These are phyloP conservation scores for Tamandua tetradactyla DNA, from an alignment of 2,797 vertebrate genomes.

Conservation along the genomic window DNA sequence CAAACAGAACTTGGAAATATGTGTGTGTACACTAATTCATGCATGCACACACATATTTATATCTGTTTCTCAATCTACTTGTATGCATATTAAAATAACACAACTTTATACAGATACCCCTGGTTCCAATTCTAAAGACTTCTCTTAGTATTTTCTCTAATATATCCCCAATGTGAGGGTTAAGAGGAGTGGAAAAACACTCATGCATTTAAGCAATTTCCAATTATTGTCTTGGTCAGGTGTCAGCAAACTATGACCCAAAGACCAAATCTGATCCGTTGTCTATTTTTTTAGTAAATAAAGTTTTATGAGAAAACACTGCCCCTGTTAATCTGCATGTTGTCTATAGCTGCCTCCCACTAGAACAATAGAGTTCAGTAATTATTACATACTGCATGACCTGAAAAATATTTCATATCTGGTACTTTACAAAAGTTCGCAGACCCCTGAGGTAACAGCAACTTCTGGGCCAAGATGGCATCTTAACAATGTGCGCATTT, in stretches of 20 bases:
- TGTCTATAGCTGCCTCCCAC: background rate
- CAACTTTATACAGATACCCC: background rate
- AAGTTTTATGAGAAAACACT: background rate
- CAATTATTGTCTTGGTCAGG: background rate
- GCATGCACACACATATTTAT: background rate
- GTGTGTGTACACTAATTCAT: background rate
- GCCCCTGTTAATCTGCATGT: background rate
- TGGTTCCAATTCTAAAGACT: background rate
- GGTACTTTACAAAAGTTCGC: background rate
- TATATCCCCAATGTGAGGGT: background rate
- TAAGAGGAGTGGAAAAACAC: background rate
- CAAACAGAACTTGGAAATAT: background rate
- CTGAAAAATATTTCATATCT: constrained; percentile 4
- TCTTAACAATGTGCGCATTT: no score
- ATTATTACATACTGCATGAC: background rate
- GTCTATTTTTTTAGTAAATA: background rate
- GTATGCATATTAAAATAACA: background rate
- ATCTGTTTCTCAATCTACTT: background rate
- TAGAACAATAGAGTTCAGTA: background rate
- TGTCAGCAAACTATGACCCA: background rate
- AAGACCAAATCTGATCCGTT: background rate
- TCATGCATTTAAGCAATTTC: background rate
- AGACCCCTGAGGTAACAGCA: background rate
- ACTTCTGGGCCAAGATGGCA: no score
- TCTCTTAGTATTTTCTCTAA: background rate